phyloP scores from a whole-genome alignment of 1,140 invertebrate species.

The Drepana arcuata region DNA sequence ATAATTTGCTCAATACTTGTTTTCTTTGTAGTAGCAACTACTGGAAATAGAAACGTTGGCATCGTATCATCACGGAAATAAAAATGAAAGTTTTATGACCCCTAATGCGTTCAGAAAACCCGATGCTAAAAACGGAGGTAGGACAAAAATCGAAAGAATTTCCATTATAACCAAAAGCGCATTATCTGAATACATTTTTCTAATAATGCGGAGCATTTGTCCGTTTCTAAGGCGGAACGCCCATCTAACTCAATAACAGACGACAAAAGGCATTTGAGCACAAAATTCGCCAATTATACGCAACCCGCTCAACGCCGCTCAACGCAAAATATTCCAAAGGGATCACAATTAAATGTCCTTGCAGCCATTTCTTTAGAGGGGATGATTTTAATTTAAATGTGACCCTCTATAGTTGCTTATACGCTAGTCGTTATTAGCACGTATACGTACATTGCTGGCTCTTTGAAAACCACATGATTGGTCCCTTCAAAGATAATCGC shows the following conservation, averaged over 20 bases:
- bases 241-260: conserved; percentile 49
- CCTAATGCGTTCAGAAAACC: too few species aligned
- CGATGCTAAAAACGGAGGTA: too few species aligned
- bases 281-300: conserved; percentile 45
- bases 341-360: conserved; percentile 55
- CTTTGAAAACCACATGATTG: neutral
- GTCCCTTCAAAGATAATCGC: neutral
- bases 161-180: neutral
- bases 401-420: conserved; percentile 16
- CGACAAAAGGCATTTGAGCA: conserved; percentile 37
- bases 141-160: conserved; percentile 17
- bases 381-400: conserved; percentile 56
- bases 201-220: too few species aligned
- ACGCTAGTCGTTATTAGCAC: neutral
- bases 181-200: neutral
- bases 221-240: too few species aligned
- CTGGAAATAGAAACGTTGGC: too few species aligned
- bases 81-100: too few species aligned
- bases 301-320: conserved; percentile 34
- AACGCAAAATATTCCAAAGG: conserved; percentile 28
- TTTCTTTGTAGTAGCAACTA: too few species aligned
- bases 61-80: too few species aligned
- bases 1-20: too few species aligned
- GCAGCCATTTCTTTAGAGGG: conserved; percentile 44
- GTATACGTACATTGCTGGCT: neutral